phyloP scores from a whole-genome alignment of 2,888 invertebrate genomes.

The Epirrhoe tristata region DNA sequence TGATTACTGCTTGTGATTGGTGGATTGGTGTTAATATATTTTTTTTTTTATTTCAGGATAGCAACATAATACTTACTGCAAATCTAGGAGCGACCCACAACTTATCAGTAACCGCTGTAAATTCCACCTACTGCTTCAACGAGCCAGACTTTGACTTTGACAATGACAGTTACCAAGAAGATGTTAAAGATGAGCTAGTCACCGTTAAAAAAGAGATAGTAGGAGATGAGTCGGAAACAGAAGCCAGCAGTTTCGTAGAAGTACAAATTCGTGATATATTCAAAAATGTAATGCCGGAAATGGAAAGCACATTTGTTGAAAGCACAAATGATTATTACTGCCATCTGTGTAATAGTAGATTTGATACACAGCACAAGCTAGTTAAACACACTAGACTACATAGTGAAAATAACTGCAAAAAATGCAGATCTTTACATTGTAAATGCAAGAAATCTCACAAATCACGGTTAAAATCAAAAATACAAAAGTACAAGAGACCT shows the following conservation, averaged over 20 bases:
- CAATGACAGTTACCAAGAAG: slow-evolving; percentile 2
- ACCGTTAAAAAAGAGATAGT: slow-evolving; percentile 17
- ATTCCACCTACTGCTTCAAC: slow-evolving; percentile 8
- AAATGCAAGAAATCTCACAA: slow-evolving; percentile 12
- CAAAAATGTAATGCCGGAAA: not conserved
- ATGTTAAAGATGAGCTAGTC: slow-evolving; percentile 16
- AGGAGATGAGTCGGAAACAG: slow-evolving; percentile 17
- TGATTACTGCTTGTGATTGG: too few species aligned
- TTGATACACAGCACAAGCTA: slow-evolving; percentile 15
- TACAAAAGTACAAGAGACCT: not conserved
- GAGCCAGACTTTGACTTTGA: slow-evolving; percentile 15
- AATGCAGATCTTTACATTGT: slow-evolving; percentile 6
- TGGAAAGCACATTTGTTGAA: slow-evolving; percentile 1
- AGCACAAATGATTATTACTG: slow-evolving; percentile 8
- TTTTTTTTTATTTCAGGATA: slow-evolving; percentile 2
- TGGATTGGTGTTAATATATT: too few species aligned
- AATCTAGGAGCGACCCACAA: slow-evolving; percentile 7
- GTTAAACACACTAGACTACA: slow-evolving; percentile 15
- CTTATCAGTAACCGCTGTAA: slow-evolving; percentile 7
- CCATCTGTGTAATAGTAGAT: slow-evolving; percentile 14
- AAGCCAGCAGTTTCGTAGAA: slow-evolving; percentile 6
- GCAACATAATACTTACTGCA: not conserved
- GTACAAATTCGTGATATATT: slow-evolving; percentile 20
- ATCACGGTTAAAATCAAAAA: not conserved
- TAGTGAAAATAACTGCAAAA: slow-evolving; percentile 6